phyloP scores from a whole-genome alignment of 2,888 invertebrate species.

The Sinhomidia bicolor region DNA sequence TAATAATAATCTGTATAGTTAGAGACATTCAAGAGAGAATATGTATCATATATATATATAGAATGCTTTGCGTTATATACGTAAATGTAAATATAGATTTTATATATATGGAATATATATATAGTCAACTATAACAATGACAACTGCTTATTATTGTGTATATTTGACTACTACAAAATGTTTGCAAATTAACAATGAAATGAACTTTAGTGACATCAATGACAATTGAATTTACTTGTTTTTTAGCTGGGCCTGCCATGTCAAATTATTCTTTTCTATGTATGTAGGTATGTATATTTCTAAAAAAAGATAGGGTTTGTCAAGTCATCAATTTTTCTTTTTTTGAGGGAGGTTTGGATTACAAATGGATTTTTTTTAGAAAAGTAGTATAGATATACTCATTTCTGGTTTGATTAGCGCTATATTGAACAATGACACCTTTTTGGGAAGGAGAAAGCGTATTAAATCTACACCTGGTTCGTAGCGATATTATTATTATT shows the following conservation, averaged over 20 bases:
- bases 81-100: background rate
- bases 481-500: no score
- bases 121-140: slow-evolving; percentile 24
- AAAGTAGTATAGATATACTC: no score
- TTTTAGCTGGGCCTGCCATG: background rate
- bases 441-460: background rate
- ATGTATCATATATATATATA: slow-evolving; percentile 7
- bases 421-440: background rate
- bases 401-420: background rate
- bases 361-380: no score
- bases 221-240: background rate
- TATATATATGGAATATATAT: slow-evolving; percentile 9
- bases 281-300: no score
- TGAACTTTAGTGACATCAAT: background rate
- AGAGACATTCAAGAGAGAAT: slow-evolving; percentile 61
- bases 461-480: background rate
- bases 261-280: background rate
- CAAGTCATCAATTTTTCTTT: background rate
- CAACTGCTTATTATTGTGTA: background rate
- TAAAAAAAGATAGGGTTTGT: no score
- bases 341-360: no score
- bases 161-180: slow-evolving; percentile 17
- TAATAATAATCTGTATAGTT: slow-evolving; percentile 39
- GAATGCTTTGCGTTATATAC: slow-evolving; percentile 16
- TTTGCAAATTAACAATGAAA: slow-evolving; percentile 1